phyloP scores from a whole-genome alignment of 2,888 invertebrate species.

The Horisme vitalbata region DNA sequence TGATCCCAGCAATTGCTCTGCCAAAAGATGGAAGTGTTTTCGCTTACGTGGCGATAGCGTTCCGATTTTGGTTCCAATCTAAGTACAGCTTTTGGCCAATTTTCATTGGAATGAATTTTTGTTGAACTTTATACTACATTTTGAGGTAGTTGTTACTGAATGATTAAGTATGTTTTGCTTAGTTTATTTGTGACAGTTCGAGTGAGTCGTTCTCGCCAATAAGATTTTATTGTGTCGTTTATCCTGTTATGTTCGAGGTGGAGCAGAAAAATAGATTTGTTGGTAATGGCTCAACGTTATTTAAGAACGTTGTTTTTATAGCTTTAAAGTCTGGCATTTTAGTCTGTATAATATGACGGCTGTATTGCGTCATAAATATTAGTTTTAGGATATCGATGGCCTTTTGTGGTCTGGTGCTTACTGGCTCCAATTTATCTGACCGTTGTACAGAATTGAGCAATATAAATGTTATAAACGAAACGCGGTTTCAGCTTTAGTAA shows the following conservation, averaged over 20 bases:
- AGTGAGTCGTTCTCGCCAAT: slow-evolving; percentile 38
- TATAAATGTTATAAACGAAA: background rate
- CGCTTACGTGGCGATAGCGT: background rate
- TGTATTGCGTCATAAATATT: background rate
- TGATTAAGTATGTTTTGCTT: slow-evolving; percentile 53
- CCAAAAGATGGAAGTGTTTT: too few relatives aligned
- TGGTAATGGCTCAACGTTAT: slow-evolving; percentile 8
- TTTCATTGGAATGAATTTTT: background rate
- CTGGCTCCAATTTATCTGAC: background rate
- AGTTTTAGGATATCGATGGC: background rate
- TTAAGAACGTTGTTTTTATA: background rate
- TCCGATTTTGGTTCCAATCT: background rate
- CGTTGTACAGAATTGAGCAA: background rate
- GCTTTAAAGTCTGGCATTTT: background rate
- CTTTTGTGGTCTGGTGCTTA: background rate
- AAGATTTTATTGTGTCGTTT: slow-evolving; percentile 45
- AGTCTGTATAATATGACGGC: background rate
- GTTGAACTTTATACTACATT: slow-evolving; percentile 8
- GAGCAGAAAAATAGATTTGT: slow-evolving; percentile 19
- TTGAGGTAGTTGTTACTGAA: slow-evolving; percentile 28
- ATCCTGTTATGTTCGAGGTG: slow-evolving; percentile 31
- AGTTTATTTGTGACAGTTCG: slow-evolving; percentile 45
- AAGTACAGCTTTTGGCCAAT: background rate
- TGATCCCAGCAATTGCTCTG: too few relatives aligned
- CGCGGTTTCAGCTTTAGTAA: slow-evolving; percentile 9